Evolutionary conservation across 2,888 invertebrate species (phyloP), one percentile per base, ranked within the genome.

Genomic region (Kuschelorhynchus macadamiae): DNA sequence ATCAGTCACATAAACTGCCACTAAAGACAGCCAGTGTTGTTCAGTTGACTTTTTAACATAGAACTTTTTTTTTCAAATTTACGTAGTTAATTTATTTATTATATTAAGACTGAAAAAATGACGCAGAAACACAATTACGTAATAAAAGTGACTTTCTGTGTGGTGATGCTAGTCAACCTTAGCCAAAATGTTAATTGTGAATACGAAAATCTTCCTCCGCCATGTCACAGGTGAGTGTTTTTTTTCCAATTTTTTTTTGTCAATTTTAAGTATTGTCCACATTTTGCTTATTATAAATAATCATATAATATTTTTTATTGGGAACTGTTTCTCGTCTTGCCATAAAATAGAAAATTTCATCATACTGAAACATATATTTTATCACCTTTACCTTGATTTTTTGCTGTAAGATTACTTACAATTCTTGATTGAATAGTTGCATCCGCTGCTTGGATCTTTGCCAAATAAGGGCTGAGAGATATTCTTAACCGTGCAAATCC

Each of bases 151-250:
- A 36, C 32, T 63, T 71, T 67, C 12, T 68, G 47, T 67, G 69
- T 67, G 42, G 56, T 74, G 46, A 33, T 71, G n/a, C 68, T 74
- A 65, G 63, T 73, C 65, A 65, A 47, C 50, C 49, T 71, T 60
- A 57, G 67, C 55, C 64, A 69, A 71, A 67, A 67, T 46, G 50
- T 61, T 41, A 52, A 49, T 14, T 59, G 70, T 41, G 68, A 64
- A 47, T 61, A 69, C 20, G 72, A 72, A 52, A 66, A 62, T 18
- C 49, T 60, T 20, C 66, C 65, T 49, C 74, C 74, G 32, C 47
- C 72, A 11, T 74, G 74, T 47, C 73, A 55, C 61, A 74, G 74
- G 74, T 74, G 71, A 72, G 69, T 53, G 47, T 52, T 36, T 21
- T 16, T n/a, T n/a, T n/a, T n/a, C n/a, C n/a, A n/a, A n/a, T n/a